Conservation (phyloP, 2,888 invertebrate species). For the Lasioglossum vierecki region DNA sequence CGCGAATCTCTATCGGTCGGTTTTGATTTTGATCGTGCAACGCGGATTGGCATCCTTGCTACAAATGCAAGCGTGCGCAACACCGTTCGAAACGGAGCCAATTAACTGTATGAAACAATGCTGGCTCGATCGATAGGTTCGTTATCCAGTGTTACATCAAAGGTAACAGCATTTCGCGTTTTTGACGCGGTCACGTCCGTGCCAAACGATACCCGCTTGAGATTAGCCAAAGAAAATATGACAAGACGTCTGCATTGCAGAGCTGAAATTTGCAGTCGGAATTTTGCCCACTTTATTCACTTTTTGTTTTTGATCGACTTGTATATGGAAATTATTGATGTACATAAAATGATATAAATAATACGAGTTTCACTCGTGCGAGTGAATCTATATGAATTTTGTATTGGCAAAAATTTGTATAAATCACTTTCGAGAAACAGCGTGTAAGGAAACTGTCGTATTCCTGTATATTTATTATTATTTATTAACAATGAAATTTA, state of each 20-base stretch:
- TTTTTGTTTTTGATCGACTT: background rate
- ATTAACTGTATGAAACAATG: slow-evolving; percentile 27
- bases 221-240: slow-evolving; percentile 74
- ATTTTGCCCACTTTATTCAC: slow-evolving; percentile 13
- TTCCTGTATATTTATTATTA: slow-evolving; percentile 49
- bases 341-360: slow-evolving; percentile 36
- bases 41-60: slow-evolving; percentile 67
- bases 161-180: slow-evolving; percentile 15
- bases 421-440: slow-evolving; percentile 8
- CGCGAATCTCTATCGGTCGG: background rate
- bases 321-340: slow-evolving; percentile 37
- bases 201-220: slow-evolving; percentile 73
- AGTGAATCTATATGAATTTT: background rate
- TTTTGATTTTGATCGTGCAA: background rate
- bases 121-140: slow-evolving; percentile 9
- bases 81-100: slow-evolving; percentile 19
- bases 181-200: slow-evolving; percentile 63
- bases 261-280: background rate
- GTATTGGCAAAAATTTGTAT: slow-evolving; percentile 10
- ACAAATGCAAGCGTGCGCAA: slow-evolving; percentile 64
- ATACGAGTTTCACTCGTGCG: background rate
- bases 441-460: background rate
- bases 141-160: background rate
- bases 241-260: background rate
- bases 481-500: slow-evolving; percentile 44